Conservation (phyloP, 2,888 invertebrate species). For the Plagiodera versicolora region DNA sequence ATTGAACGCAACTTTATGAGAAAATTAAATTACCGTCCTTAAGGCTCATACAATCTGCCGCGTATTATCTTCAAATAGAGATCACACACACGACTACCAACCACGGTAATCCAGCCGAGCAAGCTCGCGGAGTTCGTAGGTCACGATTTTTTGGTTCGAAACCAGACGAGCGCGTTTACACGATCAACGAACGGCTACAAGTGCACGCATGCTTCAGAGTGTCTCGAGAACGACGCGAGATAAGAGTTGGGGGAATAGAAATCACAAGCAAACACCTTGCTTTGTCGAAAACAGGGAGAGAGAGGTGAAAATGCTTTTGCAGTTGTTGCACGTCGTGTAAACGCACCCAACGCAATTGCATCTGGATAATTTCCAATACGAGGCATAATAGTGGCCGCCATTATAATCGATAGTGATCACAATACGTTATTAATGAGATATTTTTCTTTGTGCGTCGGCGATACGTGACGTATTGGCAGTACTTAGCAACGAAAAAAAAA, state of each 20-base stretch:
- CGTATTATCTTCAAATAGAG: conserved; percentile 27
- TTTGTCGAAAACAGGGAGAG: no score
- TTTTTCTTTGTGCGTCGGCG: conserved; percentile 22
- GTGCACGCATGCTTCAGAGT: no score
- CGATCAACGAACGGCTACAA: background rate
- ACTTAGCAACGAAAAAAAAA: background rate
- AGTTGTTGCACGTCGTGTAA: background rate
- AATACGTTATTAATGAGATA: conserved; percentile 34
- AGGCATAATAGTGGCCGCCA: conserved; percentile 5
- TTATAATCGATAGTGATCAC: conserved; percentile 30
- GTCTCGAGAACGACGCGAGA: no score
- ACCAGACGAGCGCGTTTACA: background rate
- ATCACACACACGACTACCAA: conserved; percentile 27
- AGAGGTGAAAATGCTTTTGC: no score
- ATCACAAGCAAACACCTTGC: no score
- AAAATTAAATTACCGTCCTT: conserved; percentile 30
- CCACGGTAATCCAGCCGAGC: conserved; percentile 32
- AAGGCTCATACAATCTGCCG: conserved; percentile 22
- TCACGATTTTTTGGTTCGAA: conserved; percentile 25
- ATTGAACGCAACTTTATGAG: conserved; percentile 11
- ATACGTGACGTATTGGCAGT: conserved; percentile 18
- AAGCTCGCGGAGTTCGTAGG: conserved; percentile 22
- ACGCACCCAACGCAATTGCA: conserved; percentile 22
- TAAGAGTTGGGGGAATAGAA: no score
- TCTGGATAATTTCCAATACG: conserved; percentile 12